Conservation (phyloP, 2,797 vertebrate species). For the Silurus aristotelis region DNA sequence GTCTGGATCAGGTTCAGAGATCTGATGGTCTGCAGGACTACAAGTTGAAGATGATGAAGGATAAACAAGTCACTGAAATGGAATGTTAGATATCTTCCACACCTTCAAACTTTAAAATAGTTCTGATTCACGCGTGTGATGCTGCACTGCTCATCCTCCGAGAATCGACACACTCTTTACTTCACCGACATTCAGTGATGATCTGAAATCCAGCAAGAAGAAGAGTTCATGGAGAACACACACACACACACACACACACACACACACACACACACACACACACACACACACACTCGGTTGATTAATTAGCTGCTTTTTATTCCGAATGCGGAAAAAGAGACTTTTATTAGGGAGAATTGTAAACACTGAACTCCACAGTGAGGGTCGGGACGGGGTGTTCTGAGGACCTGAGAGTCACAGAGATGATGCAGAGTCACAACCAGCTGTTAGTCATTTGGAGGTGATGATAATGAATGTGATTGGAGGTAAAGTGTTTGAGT, state of each 20-base stretch:
- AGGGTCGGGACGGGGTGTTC: background rate
- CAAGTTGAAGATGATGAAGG: background rate
- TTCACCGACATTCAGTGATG: too few species aligned
- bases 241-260: too few species aligned
- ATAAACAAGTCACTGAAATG: background rate
- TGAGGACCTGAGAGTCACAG: background rate
- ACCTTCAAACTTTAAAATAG: background rate
- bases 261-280: too few species aligned
- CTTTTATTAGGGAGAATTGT: background rate
- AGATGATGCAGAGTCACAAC: background rate
- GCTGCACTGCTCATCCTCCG: background rate
- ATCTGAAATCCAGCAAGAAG: too few species aligned
- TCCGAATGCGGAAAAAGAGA: background rate
- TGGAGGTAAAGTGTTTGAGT: background rate
- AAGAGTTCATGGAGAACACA: background rate
- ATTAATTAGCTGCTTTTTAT: background rate
- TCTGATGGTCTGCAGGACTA: background rate
- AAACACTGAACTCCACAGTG: background rate
- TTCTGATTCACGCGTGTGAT: background rate
- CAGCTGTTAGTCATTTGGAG: background rate
- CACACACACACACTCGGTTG: too few species aligned
- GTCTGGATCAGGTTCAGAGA: background rate
- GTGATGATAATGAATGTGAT: background rate
- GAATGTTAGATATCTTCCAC: background rate
- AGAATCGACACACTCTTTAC: background rate